Evolutionary conservation across 1,140 invertebrate species (phyloP), one percentile per base, ranked within the genome.

Genomic region (Drosophila guanche): DNA sequence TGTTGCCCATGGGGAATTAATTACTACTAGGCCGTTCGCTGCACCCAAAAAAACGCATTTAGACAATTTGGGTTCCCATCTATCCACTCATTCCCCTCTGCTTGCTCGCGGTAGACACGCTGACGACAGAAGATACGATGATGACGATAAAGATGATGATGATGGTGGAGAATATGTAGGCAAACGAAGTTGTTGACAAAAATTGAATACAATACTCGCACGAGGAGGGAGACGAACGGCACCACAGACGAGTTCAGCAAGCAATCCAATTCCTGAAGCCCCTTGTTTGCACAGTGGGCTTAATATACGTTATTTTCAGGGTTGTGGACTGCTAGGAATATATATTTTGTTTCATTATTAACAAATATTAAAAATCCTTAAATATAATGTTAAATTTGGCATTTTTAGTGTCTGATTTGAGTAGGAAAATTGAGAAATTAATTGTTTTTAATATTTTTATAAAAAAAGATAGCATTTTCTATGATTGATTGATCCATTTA

Each of bases 1-100:
- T 89, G 84, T 88, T 67, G 84, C 84, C 79, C 84, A 74, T 84
- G 42, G 84, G 84, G 84, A 88, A 88, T 89, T 88, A 88, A 88
- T 89, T 88, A 88, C 76, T 58, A 55, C 47, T 43, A 63, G 65
- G 72, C 62, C 56, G 41, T 37, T 23, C 42, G 29, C 16, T 12
- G 14, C 40, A 22, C 27, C 50, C 54, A 43, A 53, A 47, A 33
- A 63, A 54, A 37, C 33, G 33, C 45, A 45, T 47, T 68, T 59
- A 58, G 48, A 71, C 25, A 51, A 41, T 25, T 10, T 45, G 51
- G 16, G n/a, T 20, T 27, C 8, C 20, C 25, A 14, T 40, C 4
- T 43, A 7, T 3, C 8, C 29, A 12, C 10, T n/a, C 25, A 41
- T 23, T 12, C 45, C 25, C 58, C 27, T 8, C 48, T 29, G 16